Evolutionary conservation across 2,888 invertebrate genomes (phyloP).

Genomic region (Phortica magna): DNA sequence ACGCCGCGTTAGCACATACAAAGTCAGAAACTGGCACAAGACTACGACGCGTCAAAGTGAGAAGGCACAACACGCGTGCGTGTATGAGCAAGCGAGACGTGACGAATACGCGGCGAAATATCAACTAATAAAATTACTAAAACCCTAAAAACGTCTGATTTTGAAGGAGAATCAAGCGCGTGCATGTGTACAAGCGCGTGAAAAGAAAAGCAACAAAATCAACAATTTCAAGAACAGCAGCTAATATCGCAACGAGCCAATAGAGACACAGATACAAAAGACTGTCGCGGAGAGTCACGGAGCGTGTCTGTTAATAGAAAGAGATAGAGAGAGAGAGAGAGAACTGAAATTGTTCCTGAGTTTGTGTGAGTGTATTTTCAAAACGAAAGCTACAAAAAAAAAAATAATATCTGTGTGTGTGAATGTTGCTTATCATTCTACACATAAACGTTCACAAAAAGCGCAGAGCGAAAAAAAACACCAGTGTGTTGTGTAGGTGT

Average conservation of each 20-base stretch:
- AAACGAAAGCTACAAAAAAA: conserved; percentile 9
- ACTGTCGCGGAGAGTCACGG: neutral
- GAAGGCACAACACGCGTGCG: conserved; percentile 26
- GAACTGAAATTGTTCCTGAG: neutral
- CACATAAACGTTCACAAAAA: conserved; percentile 5
- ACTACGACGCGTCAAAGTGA: conserved; percentile 25
- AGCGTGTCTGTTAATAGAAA: neutral
- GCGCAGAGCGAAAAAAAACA: neutral
- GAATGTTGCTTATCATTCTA: neutral
- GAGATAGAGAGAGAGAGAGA: neutral
- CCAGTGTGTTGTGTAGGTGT: neutral
- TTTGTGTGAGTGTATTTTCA: neutral
- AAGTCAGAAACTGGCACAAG: conserved; percentile 38
- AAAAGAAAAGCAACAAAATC: conserved; percentile 14
- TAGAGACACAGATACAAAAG: conserved; percentile 18
- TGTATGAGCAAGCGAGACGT: conserved; percentile 34
- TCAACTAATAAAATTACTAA: conserved; percentile 45
- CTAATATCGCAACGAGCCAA: conserved; percentile 29
- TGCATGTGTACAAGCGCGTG: conserved; percentile 29
- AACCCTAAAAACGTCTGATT: conserved; percentile 50
- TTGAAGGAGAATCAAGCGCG: conserved; percentile 41
- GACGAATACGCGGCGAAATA: conserved; percentile 53
- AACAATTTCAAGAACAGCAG: conserved; percentile 16
- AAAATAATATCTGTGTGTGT: neutral
- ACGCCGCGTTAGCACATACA: conserved; percentile 52